These are phyloP conservation scores for Synergus gifuensis DNA, from an alignment of 2,888 invertebrate genomes.

Conservation along the genomic window DNA sequence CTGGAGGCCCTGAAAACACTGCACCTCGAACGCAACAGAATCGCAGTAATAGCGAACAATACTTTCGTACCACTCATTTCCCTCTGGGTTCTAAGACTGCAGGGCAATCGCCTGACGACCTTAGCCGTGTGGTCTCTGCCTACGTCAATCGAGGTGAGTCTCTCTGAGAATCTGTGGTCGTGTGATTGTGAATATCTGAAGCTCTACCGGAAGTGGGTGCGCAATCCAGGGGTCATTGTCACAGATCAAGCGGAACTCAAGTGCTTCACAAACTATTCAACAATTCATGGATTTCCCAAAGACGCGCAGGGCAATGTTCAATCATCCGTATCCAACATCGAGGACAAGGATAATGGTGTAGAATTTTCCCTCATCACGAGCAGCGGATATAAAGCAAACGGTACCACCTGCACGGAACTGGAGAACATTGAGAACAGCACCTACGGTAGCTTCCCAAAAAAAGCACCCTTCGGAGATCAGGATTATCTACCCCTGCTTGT, in stretches of 20 bases:
- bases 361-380: constrained; percentile 40
- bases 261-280: constrained; percentile 83
- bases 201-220: constrained; percentile 87
- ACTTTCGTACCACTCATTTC: constrained; percentile 85
- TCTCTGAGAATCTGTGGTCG: constrained; percentile 88
- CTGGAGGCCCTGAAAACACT: constrained; percentile 86
- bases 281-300: constrained; percentile 76
- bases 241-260: constrained; percentile 83
- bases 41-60: constrained; percentile 84
- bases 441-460: constrained; percentile 86
- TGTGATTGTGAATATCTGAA: constrained; percentile 90
- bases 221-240: constrained; percentile 82
- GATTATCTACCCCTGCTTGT: constrained; percentile 88
- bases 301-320: constrained; percentile 79
- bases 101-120: constrained; percentile 85
- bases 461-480: constrained; percentile 81
- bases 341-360: constrained; percentile 72
- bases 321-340: constrained; percentile 76
- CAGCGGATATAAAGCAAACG: constrained; percentile 76
- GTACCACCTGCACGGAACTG: constrained; percentile 82
- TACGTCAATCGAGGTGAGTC: constrained; percentile 82
- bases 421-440: constrained; percentile 85
- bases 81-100: constrained; percentile 83
- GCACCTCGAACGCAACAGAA: constrained; percentile 87
- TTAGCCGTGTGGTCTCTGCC: constrained; percentile 87